Conservation (phyloP, 2,797 vertebrate genomes). For the Moxostoma hubbsi region DNA sequence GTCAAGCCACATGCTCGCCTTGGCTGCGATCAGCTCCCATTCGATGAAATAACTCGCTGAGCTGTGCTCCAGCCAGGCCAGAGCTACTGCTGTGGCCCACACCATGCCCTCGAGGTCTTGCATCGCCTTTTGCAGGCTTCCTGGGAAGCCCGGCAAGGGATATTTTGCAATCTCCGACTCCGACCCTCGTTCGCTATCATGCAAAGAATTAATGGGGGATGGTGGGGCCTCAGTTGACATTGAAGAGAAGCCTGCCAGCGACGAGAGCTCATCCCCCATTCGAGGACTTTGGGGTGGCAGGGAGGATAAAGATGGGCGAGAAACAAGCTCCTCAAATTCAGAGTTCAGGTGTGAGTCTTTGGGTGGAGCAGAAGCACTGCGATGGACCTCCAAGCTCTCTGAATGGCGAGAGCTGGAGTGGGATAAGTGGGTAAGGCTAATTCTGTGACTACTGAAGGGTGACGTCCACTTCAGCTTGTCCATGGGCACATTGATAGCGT, state of each 20-base stretch:
- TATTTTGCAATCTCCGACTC: slow-evolving; percentile 52
- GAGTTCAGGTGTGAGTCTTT: slow-evolving; percentile 44
- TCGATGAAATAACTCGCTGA: slow-evolving; percentile 92
- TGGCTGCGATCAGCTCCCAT: slow-evolving; percentile 95
- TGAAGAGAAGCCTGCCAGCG: slow-evolving; percentile 59
- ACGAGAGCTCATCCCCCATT: slow-evolving; percentile 61
- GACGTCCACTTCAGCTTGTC: slow-evolving; percentile 96
- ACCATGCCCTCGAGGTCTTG: slow-evolving; percentile 82
- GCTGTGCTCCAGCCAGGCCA: slow-evolving; percentile 97
- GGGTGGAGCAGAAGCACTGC: neutral
- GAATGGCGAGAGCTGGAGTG: slow-evolving; percentile 67
- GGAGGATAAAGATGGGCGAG: slow-evolving; percentile 54
- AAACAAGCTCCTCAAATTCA: slow-evolving; percentile 56
- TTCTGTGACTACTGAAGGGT: slow-evolving; percentile 88
- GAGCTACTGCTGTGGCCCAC: slow-evolving; percentile 92
- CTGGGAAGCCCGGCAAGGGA: neutral
- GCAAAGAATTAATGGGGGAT: slow-evolving; percentile 43
- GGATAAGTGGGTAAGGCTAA: slow-evolving; percentile 78
- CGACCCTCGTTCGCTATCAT: slow-evolving; percentile 54
- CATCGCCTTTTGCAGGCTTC: slow-evolving; percentile 57
- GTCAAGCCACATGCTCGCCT: slow-evolving; percentile 90
- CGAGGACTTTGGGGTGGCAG: slow-evolving; percentile 36
- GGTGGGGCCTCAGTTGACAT: slow-evolving; percentile 60
- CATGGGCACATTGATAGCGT: slow-evolving; percentile 86
- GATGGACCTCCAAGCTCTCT: slow-evolving; percentile 60